A percentile compares a stretch with the other conserved stretches of the same genome.
Conservation (phyloP, 2,888 invertebrate genomes). For the Agrochola lota region DNA sequence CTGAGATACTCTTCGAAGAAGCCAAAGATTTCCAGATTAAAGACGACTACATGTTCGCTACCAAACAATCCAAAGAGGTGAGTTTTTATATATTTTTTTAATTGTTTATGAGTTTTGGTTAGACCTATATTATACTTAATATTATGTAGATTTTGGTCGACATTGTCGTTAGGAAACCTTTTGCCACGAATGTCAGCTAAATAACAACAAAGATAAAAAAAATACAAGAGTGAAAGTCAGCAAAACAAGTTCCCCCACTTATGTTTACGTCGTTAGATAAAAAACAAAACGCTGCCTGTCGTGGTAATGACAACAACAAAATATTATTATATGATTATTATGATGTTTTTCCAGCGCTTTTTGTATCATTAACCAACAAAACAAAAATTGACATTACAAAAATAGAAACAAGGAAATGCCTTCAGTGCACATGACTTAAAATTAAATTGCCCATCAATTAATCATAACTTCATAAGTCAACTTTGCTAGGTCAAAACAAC, state of each 20-base stretch:
- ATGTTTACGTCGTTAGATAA: constrained; percentile 11
- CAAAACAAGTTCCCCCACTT: constrained; percentile 4
- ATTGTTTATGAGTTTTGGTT: not conserved
- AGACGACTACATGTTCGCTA: constrained; percentile 96
- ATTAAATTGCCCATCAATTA: constrained; percentile 33
- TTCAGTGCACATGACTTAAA: constrained; percentile 14
- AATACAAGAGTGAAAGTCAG: constrained; percentile 2
- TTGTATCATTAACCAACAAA: constrained; percentile 9
- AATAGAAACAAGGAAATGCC: constrained; percentile 21
- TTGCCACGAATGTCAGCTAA: not conserved
- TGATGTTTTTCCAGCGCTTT: not conserved
- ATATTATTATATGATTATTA: not conserved
- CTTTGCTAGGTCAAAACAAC: constrained; percentile 47
- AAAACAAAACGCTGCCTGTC: constrained; percentile 9
- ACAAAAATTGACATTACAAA: constrained; percentile 16
- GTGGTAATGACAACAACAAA: constrained; percentile 2
- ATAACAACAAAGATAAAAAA: not conserved
- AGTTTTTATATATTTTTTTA: constrained; percentile 68
- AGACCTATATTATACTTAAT: not conserved
- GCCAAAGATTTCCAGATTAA: constrained; percentile 96
- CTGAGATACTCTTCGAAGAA: constrained; percentile 90
- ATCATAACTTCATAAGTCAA: constrained; percentile 39
- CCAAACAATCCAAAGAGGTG: constrained; percentile 92
- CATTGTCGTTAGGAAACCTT: not conserved
- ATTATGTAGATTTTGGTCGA: not conserved